Evolutionary conservation across 2,797 vertebrate species (phyloP).

Genomic region (Thripadectes ignobilis): DNA sequence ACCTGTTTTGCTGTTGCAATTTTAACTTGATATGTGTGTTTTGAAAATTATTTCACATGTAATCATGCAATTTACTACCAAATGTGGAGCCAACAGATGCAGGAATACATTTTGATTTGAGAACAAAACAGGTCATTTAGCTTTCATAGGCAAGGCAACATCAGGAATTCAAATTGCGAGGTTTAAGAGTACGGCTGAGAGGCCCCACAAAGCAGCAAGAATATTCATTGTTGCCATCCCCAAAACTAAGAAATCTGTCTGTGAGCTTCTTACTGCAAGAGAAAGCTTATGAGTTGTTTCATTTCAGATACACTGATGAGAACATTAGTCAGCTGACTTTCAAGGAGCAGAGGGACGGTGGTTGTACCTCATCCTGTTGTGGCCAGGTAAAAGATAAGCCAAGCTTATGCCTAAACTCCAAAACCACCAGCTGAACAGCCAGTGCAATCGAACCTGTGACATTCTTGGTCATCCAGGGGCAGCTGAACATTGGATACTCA

Average conservation of each 20-base stretch:
- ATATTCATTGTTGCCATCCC: neutral
- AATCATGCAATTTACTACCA: neutral
- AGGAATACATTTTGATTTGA: fast-evolving
- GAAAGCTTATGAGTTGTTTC: neutral
- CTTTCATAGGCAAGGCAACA: neutral
- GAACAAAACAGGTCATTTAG: neutral
- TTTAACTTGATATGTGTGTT: neutral
- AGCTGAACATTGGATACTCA: neutral
- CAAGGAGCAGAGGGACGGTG: neutral
- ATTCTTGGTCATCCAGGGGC: neutral
- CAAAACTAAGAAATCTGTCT: neutral
- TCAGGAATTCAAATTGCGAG: neutral
- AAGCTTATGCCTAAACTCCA: neutral
- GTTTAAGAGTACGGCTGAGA: neutral
- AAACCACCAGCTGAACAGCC: neutral
- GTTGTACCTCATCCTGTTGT: neutral
- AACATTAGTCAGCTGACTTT: neutral
- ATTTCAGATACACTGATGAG: neutral
- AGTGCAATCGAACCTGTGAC: neutral
- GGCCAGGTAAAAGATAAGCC: neutral
- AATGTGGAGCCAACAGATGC: neutral
- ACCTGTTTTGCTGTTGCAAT: neutral
- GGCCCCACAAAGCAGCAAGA: neutral
- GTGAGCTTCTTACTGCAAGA: neutral
- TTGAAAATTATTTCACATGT: neutral